Percentiles rank a stretch among this genome's conserved stretches.
phyloP scores from a whole-genome alignment of 2,797 vertebrate species.

The Anniella stebbinsi region DNA sequence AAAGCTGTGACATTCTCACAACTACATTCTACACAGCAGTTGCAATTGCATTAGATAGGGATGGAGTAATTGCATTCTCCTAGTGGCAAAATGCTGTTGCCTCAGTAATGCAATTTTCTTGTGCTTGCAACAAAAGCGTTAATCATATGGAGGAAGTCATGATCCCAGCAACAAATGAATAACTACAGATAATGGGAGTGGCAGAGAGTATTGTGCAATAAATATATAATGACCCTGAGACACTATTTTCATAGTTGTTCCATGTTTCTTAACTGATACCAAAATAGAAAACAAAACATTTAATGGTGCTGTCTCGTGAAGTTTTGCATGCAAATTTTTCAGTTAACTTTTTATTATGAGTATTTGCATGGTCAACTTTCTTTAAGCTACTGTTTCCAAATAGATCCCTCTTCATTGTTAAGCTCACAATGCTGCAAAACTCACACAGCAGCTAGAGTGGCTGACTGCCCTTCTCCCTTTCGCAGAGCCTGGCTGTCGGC shows the following conservation, averaged over 20 bases:
- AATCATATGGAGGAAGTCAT: neutral
- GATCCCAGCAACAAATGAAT: neutral
- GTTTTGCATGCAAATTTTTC: neutral
- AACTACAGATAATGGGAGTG: neutral
- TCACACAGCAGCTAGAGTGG: neutral
- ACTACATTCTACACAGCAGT: neutral
- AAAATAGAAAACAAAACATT: neutral
- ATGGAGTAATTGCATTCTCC: too few species aligned
- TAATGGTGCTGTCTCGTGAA: neutral
- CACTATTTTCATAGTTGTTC: neutral
- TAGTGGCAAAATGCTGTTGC: neutral
- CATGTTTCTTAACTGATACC: neutral
- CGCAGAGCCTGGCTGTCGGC: neutral
- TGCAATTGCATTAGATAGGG: neutral
- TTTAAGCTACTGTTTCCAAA: neutral
- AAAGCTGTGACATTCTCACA: neutral
- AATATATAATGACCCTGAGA: neutral
- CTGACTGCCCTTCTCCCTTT: neutral
- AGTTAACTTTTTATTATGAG: neutral
- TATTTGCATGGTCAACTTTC: neutral
- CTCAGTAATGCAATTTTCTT: neutral
- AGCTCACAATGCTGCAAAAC: too few species aligned
- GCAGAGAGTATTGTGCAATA: neutral
- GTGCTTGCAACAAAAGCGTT: neutral
- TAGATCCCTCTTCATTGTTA: neutral